Percentiles rank a stretch among this genome's conserved stretches.
These are phyloP conservation scores for Empidonax alnorum DNA, from an alignment of 2,113 vertebrate species.

Conservation along the genomic window DNA sequence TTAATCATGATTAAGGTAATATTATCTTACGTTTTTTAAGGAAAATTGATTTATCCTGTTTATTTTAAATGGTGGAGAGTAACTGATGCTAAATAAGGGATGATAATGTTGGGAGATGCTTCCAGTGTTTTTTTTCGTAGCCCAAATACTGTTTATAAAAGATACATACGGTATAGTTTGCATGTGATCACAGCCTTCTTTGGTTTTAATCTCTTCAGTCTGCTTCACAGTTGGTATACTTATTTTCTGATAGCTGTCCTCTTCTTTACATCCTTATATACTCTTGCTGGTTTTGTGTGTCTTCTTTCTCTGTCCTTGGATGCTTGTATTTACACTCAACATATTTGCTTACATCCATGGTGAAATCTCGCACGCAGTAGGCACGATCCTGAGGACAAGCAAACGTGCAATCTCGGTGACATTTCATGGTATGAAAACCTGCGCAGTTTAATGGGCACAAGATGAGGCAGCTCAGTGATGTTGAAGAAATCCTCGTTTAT, in stretches of 20 bases:
- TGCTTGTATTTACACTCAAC: fast-evolving
- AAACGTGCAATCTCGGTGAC: fast-evolving
- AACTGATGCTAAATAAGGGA: neutral
- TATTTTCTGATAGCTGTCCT: neutral
- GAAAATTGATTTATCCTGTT: neutral
- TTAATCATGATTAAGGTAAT: neutral
- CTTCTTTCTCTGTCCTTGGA: neutral
- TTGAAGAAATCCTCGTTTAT: neutral
- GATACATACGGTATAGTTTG: neutral
- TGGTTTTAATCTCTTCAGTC: neutral
- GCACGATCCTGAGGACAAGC: neutral
- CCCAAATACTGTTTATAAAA: neutral
- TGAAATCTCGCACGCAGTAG: neutral
- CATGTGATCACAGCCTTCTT: neutral
- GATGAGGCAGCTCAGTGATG: neutral
- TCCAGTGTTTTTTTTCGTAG: neutral
- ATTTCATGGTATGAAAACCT: neutral
- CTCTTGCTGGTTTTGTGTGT: neutral
- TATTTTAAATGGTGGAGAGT: neutral
- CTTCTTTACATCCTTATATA: neutral
- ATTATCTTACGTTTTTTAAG: neutral
- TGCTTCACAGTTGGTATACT: neutral
- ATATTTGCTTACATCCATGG: neutral
- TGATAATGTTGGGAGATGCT: neutral
- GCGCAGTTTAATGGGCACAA: neutral